Evolutionary conservation across 1,140 invertebrate species (phyloP).

Genomic region (Palaemon carinicauda): DNA sequence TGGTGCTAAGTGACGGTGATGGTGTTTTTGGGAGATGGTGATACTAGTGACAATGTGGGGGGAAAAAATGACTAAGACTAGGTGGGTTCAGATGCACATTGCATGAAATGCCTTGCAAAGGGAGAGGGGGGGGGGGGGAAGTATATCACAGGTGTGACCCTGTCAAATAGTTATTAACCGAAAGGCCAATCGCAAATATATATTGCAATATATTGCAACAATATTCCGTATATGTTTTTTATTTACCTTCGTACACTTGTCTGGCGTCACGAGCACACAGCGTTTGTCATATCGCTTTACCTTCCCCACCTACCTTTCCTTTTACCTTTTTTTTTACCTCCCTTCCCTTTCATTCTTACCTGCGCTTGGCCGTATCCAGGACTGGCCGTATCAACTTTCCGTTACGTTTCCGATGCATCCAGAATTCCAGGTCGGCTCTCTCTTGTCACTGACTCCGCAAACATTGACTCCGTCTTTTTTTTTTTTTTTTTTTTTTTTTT

Average conservation of each 20-base stretch:
- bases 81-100: not conserved
- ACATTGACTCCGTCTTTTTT: not conserved
- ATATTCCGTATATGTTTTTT: no score
- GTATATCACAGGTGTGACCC: no score
- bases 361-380: not conserved
- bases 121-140: no score
- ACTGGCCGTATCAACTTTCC: no score
- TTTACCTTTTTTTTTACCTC: not conserved
- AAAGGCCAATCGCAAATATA: no score
- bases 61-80: not conserved
- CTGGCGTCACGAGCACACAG: no score
- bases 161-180: no score
- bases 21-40: not conserved
- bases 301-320: not conserved
- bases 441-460: not conserved
- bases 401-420: no score
- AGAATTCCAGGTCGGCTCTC: not conserved
- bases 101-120: no score
- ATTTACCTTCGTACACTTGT: no score
- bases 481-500: no score
- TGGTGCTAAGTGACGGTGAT: not conserved
- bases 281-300: not conserved
- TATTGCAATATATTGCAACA: no score
- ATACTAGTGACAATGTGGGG: not conserved
- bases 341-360: conserved; percentile 5